Evolutionary conservation across 2,888 invertebrate genomes (phyloP), one percentile per base, ranked within the genome.

Genomic region (Ephialtes manifestator): DNA sequence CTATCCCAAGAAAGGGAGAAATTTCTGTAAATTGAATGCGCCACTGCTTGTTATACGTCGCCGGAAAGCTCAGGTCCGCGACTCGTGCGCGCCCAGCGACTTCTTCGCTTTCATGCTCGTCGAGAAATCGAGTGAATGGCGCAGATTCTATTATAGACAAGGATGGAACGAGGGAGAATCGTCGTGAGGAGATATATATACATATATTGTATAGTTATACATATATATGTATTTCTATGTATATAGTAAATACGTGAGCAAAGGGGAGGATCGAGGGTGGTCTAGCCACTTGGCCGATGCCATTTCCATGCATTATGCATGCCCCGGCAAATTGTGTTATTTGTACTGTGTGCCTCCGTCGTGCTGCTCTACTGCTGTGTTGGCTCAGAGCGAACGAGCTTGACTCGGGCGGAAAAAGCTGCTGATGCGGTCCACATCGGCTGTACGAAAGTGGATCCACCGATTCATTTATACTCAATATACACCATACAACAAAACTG

Each of bases 81-180:
- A 11, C 39, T 18, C 58, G 51, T 18, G 53, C 65, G 39, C 70
- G 65, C 51, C 53, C 53, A 35, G 78, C 86, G 88, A 87, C 89
- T 92, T 90, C 89, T 90, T 90, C 92, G 90, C 89, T 92, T 91
- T 91, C 82, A 89, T 88, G 89, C 88, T 88, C 75, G 82, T 76
- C 81, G 84, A 83, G 88, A 88, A 92, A 91, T 92, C 89, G 92
- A 90, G 90, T 89, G 89, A 90, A 90, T 89, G 90, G 91, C 89
- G 88, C 88, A 93, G 93, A 93, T 93, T 93, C 93, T 91, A 93
- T 93, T 93, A 93, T 90, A 92, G 93, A 93, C 92, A 92, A 92
- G 92, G 89, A 91, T 86, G 43, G 28, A 72, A 72, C 82, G 79
- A 60, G 71, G 39, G 31, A 20, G 60, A 79, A 81, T 81, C 79